phyloP scores from a whole-genome alignment of 2,113 vertebrate species.

The Pedionomus torquatus region DNA sequence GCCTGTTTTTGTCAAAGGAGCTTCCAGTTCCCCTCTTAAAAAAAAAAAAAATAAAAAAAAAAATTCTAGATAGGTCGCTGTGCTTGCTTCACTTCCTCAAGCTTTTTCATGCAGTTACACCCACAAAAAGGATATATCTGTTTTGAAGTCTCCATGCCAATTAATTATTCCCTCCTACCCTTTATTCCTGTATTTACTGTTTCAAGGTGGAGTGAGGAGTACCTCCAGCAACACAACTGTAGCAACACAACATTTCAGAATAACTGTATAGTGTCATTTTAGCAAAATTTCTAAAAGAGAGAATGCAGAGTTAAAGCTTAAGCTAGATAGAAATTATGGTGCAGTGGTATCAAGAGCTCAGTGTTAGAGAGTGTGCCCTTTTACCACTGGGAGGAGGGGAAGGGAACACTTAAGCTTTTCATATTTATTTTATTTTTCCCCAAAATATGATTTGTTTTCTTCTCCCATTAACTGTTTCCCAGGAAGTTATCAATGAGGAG shows the following conservation, averaged over 20 bases:
- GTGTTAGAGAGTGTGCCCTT: neutral
- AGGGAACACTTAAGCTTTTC: neutral
- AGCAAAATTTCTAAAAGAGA: neutral
- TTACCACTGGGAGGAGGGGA: neutral
- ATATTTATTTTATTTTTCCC: neutral
- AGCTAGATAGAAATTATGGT: neutral
- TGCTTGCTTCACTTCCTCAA: slow-evolving; percentile 62
- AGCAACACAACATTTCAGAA: neutral
- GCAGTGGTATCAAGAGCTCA: neutral
- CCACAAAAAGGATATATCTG: slow-evolving; percentile 40
- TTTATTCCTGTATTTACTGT: neutral
- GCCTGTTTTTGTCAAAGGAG: neutral
- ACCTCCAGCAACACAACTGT: neutral
- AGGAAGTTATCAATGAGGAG: neutral
- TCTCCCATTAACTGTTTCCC: neutral
- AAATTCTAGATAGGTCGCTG: neutral
- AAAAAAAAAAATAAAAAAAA: neutral
- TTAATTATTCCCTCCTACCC: neutral
- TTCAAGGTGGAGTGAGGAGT: neutral
- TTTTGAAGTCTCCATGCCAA: neutral
- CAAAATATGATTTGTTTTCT: neutral
- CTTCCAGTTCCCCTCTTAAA: slow-evolving; percentile 46
- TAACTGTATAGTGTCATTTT: neutral
- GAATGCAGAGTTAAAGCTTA: neutral
- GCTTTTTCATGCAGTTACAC: slow-evolving; percentile 27